phyloP scores from a whole-genome alignment of 2,888 invertebrate species.

The Nineta flava region DNA sequence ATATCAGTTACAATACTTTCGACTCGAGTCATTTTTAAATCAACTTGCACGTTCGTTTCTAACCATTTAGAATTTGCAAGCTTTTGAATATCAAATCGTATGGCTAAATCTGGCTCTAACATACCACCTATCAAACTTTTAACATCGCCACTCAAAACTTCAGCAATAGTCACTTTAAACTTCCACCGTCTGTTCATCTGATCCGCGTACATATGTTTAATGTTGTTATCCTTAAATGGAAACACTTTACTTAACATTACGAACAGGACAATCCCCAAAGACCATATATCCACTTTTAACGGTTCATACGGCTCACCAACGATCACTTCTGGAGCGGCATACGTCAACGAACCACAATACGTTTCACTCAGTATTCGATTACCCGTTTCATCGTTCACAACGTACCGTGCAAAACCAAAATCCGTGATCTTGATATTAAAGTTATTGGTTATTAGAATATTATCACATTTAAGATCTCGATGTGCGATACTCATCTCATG shows the following conservation, averaged over 20 bases:
- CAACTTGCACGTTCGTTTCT: no score
- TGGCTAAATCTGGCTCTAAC: conserved; percentile 50
- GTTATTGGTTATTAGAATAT: conserved; percentile 52
- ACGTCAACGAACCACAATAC: conserved; percentile 73
- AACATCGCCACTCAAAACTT: conserved; percentile 37
- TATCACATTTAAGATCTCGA: conserved; percentile 73
- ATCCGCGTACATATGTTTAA: conserved; percentile 49
- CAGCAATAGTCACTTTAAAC: conserved; percentile 46
- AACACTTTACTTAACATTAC: conserved; percentile 71
- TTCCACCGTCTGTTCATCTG: conserved; percentile 51
- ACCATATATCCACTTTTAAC: conserved; percentile 64
- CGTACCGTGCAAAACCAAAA: conserved; percentile 59
- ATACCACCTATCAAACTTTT: conserved; percentile 45
- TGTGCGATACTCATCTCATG: conserved; percentile 61
- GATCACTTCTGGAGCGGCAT: conserved; percentile 75
- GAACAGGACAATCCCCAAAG: conserved; percentile 60
- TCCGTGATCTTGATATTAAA: conserved; percentile 68
- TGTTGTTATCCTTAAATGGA: conserved; percentile 66
- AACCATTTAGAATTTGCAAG: conserved; percentile 46
- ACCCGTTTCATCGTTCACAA: not conserved
- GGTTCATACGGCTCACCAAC: conserved; percentile 56
- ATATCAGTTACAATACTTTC: no score
- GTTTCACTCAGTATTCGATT: conserved; percentile 50
- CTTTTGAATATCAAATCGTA: conserved; percentile 38
- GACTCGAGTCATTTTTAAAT: no score